Evolutionary conservation across 35 echinoderm and acorn worm genomes (phyloP), one percentile per base, ranked within the genome.

Genomic region (Acanthaster planci): DNA sequence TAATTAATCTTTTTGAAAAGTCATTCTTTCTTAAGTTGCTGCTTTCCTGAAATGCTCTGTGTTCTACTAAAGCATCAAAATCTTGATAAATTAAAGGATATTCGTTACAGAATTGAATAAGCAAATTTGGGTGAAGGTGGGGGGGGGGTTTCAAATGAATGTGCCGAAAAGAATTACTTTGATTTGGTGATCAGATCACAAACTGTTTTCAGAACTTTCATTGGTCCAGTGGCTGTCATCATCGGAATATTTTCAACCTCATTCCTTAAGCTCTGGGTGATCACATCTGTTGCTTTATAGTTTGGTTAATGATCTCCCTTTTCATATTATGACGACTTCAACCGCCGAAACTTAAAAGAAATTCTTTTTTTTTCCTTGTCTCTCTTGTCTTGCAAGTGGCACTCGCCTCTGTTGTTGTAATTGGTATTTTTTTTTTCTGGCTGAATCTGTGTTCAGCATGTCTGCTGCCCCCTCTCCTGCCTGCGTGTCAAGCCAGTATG

Each of bases 401-500:
- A 72, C 34, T 26, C 18, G 64, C 23, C 23, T 14, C 22, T 26
- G 7, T 72, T 60, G 57, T 60, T 29, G 23, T 72, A 2, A 29
- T 12, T 14, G 1, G 26, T 72, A 26, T 19, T n/a, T 19, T 67
- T 19, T 8, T 67, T 67, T 67, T 67, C 59, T 67, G 59, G 59
- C 59, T 67, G 59, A n/a, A 1, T 26, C 64, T 29, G 26, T 26
- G 26, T 34, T 72, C 34, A 15, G 30, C 26, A 26, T 72, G 64
- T 72, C 7, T 72, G 64, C 64, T 72, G 64, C 64, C 64, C 64
- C 34, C 64, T 72, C 22, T 72, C 64, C 26, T 72, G 64, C 64
- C 34, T 72, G 64, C 23, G 30, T 72, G 64, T 72, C 64, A 21
- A 72, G 64, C 12, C 12, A 6, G 42, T 47, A 47, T n/a, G n/a